Conservation (phyloP, 53 echinoderm and acorn worm species). For the Glandiceps talaboti region DNA sequence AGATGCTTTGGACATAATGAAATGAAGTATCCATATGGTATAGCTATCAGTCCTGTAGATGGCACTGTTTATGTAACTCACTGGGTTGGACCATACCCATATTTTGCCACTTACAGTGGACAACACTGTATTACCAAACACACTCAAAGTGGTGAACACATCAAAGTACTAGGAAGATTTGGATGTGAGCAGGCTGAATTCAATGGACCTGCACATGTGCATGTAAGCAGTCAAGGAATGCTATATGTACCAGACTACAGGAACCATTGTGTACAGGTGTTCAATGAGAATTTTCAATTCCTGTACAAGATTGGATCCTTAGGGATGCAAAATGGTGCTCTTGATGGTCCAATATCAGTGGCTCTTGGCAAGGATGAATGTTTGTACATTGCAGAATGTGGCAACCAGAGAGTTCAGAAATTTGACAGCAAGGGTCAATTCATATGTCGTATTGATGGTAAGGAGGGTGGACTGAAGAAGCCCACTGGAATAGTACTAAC, state of each 20-base stretch:
- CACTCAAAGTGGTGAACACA: not conserved
- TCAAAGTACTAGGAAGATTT: not conserved
- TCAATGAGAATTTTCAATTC: not conserved
- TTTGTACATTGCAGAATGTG: not conserved
- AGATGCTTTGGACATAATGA: not conserved
- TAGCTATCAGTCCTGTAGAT: not conserved
- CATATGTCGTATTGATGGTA: not conserved
- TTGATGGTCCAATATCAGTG: not conserved
- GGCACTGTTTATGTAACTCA: not conserved
- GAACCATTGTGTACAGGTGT: not conserved
- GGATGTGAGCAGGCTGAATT: not conserved
- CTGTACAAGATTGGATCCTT: not conserved
- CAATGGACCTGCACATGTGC: not conserved
- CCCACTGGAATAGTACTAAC: not conserved
- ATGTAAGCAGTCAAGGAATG: not conserved
- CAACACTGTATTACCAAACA: not conserved
- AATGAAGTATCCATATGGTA: not conserved
- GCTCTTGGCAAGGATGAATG: not conserved
- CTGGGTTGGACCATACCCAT: not conserved
- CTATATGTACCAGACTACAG: not conserved
- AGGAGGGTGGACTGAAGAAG: not conserved
- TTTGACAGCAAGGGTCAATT: not conserved
- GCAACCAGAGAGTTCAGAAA: not conserved
- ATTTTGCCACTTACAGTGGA: not conserved
- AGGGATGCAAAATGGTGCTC: not conserved